Evolutionary conservation across 2,797 vertebrate species (phyloP).

Genomic region (Nothura maculosa): DNA sequence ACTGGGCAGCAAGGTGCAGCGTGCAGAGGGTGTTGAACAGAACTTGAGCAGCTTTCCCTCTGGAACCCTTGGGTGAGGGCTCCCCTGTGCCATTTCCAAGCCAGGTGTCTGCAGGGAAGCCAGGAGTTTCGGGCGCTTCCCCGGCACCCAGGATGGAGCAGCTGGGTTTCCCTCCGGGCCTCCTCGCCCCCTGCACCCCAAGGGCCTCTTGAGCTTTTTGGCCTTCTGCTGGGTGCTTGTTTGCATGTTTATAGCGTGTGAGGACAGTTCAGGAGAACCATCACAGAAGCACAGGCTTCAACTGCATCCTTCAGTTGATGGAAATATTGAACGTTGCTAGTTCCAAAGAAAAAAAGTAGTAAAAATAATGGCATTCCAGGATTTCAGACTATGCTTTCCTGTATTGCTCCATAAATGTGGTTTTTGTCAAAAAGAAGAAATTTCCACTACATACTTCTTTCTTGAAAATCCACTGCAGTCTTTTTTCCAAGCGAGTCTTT

Average conservation of each 20-base stretch:
- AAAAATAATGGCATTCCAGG: constrained; percentile 28
- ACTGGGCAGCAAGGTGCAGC: fast-evolving
- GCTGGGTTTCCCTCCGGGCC: not conserved
- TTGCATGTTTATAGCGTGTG: fast-evolving
- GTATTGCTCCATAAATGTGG: constrained; percentile 25
- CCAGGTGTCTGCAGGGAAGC: not conserved
- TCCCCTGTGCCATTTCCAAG: not conserved
- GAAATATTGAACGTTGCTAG: not conserved
- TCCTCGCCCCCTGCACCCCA: not conserved
- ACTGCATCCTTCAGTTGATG: not conserved
- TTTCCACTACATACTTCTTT: not conserved
- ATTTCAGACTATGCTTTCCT: constrained; percentile 29
- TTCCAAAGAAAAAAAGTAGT: constrained; percentile 3
- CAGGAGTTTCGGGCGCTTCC: not conserved
- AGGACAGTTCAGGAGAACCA: not conserved
- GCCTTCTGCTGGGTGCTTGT: not conserved
- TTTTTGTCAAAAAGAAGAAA: constrained; percentile 30
- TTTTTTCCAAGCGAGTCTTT: not conserved
- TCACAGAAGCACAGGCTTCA: not conserved
- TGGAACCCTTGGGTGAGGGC: fast-evolving
- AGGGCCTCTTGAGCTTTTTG: not conserved
- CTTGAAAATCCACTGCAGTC: not conserved
- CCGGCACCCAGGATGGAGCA: not conserved
- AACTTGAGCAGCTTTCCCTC: not conserved
- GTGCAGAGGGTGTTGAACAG: fast-evolving